Evolutionary conservation across 2,797 vertebrate species (phyloP).

Genomic region (Gobio occitaniae): DNA sequence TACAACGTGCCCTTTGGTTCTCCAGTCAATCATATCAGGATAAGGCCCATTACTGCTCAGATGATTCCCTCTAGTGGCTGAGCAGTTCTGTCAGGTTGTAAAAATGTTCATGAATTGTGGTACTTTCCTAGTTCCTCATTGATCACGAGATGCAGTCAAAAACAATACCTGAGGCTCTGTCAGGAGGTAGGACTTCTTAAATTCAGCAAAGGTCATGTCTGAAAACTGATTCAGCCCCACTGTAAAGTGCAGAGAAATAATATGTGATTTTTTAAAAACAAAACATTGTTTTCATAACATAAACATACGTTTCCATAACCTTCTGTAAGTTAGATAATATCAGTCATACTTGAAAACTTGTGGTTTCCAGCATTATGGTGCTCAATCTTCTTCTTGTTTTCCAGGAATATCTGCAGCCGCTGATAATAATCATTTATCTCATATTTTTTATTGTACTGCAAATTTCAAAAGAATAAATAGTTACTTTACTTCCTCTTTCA

Average conservation of each 20-base stretch:
- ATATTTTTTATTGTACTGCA: slow-evolving; percentile 75
- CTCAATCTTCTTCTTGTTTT: slow-evolving; percentile 75
- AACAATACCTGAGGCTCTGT: slow-evolving; percentile 83
- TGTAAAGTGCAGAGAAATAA: slow-evolving; percentile 54
- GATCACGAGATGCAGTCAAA: not conserved
- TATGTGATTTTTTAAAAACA: not conserved
- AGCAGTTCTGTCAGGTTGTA: slow-evolving; percentile 84
- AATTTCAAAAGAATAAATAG: not conserved
- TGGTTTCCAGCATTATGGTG: slow-evolving; percentile 77
- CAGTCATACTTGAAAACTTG: slow-evolving; percentile 72
- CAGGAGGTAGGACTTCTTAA: slow-evolving; percentile 79
- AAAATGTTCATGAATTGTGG: slow-evolving; percentile 42
- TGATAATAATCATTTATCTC: slow-evolving; percentile 66
- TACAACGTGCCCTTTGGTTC: slow-evolving; percentile 86
- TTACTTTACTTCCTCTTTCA: not conserved
- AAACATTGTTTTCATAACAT: not conserved
- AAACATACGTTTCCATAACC: not conserved
- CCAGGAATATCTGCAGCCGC: slow-evolving; percentile 72
- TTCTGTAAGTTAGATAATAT: not conserved
- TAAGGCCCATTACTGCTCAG: slow-evolving; percentile 66
- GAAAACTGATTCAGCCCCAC: slow-evolving; percentile 89
- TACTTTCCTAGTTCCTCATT: slow-evolving; percentile 17
- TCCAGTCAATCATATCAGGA: slow-evolving; percentile 85
- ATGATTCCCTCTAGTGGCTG: slow-evolving; percentile 85
- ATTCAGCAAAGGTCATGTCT: slow-evolving; percentile 86